Base-by-base conservation (phyloP, 2,113 vertebrate genomes). In the Antigone vipio region DNA sequence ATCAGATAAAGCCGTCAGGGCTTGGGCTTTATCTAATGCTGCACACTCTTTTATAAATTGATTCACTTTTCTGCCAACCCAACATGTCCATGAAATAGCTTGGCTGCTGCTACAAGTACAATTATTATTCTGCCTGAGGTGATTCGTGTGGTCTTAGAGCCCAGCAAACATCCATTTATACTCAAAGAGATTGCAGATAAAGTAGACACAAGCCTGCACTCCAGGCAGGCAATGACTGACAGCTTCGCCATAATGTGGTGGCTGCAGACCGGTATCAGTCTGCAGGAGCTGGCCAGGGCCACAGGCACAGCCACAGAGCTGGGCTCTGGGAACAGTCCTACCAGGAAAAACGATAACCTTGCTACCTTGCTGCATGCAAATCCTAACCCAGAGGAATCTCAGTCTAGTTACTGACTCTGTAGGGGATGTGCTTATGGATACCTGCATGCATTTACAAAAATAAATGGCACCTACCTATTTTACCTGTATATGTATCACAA, bases 21-120 rank as follows among this genome's bases (percentile, higher is more conserved):
- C 74, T 88, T 68, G 69, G 74, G 79, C 93, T 98, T 98, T 98
- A 98, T 98, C 97, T 98, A 97, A 95, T 15, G 24, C 94, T 96
- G 92, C 96, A 97, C 95, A 92, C 93, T 93, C 91, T 96, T 98
- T 97, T 95, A 88, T 96, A 98, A 98, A 98, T 97, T 97, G 97
- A 98, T 98, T 98, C 96, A 58, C 95, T 97, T 96, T 95, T 96
- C 97, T 98, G 94, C 95, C 96, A 95, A 59, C 91, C 96, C 83
- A 94, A 89, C 96, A 83, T 79, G 86, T 96, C 97, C 91, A 81
- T 98, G 97, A 98, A 98, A 98, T 97, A 98, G 94, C 84, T 89
- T 93, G 81, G 90, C 96, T 97, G 78, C 94, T 78, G 92, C 86
- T 98, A 95, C 96, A 91, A 97, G 96, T 95, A 60, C 91, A 97